Evolutionary conservation across 2,797 vertebrate species (phyloP), one percentile per base, ranked within the genome.

Genomic region (Darevskia mixta): DNA sequence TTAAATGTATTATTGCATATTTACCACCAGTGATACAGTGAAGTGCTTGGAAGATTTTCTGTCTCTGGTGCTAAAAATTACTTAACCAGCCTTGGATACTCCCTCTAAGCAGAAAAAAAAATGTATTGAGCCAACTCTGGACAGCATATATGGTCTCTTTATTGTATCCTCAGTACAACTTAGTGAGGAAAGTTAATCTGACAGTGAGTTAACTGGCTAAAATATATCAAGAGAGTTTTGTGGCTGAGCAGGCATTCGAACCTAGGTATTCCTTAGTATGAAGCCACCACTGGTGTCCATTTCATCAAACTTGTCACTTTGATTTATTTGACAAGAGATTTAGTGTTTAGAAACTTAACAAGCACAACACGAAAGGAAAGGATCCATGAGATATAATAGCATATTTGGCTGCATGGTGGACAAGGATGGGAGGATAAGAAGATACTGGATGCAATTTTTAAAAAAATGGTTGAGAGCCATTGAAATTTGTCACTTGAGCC

Each of bases 371-470:
- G 25, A 61, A 66, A 20, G 80, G 20, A n/a, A 1, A 9, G 2
- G 29, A 18, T 25, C 1, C 13, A 29, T 0, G 0, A 10, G 79
- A 81, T 0, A 25, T 86, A 79, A 79, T 35, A 49, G 8, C 18
- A 9, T 32, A 79, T n/a, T 18, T 78, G 41, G 23, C 49, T 32
- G n/a, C 11, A 61, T 61, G n/a, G 17, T 64, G 61, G 61, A 15
- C 49, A 55, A 55, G 49, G 49, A 64, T 64, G 20, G 49, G 8
- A 23, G 73, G 71, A 27, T 27, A 10, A 27, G 66, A 29, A 38
- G 32, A 35, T 18, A 73, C 13, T 73, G 13, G 32, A 17, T 35
- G 5, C 5, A 58, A 58, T 55, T 58, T 6, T 55, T 17, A 4
- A 8, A 73, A 9, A n/a, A 79, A 79, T 78, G 77, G 15, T 45